Conservation (phyloP, 2,113 vertebrate species). For the Pteruthius melanotis region DNA sequence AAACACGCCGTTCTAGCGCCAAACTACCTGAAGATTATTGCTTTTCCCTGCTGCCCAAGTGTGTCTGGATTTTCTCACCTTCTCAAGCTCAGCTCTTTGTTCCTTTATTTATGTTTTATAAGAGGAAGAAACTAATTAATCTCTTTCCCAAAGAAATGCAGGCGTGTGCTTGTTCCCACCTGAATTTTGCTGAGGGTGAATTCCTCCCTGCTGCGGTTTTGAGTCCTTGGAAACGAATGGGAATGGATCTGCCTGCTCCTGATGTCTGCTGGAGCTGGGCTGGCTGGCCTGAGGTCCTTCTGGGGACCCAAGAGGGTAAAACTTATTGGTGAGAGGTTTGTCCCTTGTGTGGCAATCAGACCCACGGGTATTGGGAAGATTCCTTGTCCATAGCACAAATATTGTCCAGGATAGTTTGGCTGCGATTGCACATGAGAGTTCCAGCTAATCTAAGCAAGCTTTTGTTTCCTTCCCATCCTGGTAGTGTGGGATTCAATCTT, state of each 20-base stretch:
- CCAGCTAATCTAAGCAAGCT: not conserved
- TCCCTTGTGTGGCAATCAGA: not conserved
- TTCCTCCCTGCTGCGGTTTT: not conserved
- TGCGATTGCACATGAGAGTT: not conserved
- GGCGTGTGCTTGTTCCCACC: not conserved
- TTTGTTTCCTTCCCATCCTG: not conserved
- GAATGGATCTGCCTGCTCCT: not conserved
- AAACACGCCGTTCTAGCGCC: accelerated
- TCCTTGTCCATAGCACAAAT: not conserved
- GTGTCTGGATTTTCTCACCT: not conserved
- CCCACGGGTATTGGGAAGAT: not conserved
- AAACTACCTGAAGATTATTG: not conserved
- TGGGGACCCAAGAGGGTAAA: not conserved
- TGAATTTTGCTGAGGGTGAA: slow-evolving; percentile 19
- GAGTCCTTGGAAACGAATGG: not conserved
- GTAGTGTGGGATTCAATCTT: not conserved
- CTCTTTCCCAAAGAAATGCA: not conserved
- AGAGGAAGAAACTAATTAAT: slow-evolving; percentile 25
- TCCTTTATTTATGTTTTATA: slow-evolving; percentile 9
- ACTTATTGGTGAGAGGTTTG: not conserved
- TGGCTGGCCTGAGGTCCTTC: not conserved
- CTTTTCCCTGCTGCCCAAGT: not conserved
- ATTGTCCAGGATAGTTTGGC: not conserved
- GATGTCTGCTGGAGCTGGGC: not conserved
- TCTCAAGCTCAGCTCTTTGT: not conserved